phyloP scores from a whole-genome alignment of 2,888 invertebrate genomes.

The Busseola fusca region DNA sequence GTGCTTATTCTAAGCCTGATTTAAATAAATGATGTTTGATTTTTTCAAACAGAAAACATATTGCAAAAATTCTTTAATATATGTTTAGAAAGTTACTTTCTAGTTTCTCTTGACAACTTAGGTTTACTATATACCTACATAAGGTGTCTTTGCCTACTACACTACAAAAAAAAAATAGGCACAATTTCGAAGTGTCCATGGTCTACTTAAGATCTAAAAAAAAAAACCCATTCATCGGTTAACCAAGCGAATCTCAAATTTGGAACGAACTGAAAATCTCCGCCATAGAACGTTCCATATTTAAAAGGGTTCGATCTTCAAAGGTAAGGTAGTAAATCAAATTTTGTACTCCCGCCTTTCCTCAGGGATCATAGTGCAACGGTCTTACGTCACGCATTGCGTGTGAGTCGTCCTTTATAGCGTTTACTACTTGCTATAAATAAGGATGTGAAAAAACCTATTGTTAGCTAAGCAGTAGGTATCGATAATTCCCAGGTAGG shows the following conservation, averaged over 20 bases:
- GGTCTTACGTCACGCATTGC: constrained; percentile 57
- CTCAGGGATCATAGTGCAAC: constrained; percentile 51
- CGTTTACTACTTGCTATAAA: constrained; percentile 54
- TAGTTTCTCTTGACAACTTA: background rate
- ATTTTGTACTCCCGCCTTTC: constrained; percentile 51
- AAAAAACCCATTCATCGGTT: constrained; percentile 4
- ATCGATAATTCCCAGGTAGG: background rate
- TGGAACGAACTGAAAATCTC: constrained; percentile 25
- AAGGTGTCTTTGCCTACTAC: background rate
- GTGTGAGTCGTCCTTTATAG: constrained; percentile 46
- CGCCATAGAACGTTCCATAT: constrained; percentile 41
- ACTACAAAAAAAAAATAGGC: background rate
- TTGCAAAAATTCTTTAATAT: background rate
- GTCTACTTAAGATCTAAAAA: background rate
- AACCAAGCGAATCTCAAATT: constrained; percentile 50
- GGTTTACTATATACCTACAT: background rate
- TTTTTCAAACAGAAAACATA: background rate
- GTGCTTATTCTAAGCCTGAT: background rate
- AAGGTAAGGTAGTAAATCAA: constrained; percentile 60
- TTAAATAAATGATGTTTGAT: background rate
- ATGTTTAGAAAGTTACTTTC: background rate
- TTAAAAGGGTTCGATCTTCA: constrained; percentile 59
- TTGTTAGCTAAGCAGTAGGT: background rate
- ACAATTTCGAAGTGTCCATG: background rate
- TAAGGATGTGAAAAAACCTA: constrained; percentile 22